phyloP scores from a whole-genome alignment of 2,888 invertebrate species.

The Drosophila tripunctata region DNA sequence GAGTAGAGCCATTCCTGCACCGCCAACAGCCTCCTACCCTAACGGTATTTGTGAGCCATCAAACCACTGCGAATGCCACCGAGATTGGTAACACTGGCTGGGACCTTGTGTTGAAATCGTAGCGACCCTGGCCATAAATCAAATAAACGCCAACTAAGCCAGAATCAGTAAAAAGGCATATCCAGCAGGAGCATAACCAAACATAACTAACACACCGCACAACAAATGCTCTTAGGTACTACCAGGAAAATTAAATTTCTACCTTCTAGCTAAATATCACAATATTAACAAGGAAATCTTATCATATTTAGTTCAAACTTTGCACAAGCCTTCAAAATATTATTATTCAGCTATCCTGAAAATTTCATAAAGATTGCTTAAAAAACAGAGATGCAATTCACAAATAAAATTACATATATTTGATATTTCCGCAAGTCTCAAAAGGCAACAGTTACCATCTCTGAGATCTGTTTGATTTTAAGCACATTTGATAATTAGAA shows the following conservation, averaged over 20 bases:
- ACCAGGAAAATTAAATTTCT: not conserved
- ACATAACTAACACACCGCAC: not conserved
- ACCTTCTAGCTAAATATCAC: not conserved
- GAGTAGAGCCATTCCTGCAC: no score
- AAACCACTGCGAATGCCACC: slow-evolving; percentile 10
- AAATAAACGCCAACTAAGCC: slow-evolving; percentile 76
- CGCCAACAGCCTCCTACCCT: not conserved
- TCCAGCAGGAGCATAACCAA: not conserved
- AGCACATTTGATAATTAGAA: no score
- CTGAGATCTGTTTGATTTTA: no score
- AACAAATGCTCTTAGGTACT: not conserved
- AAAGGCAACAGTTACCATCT: no score
- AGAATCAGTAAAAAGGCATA: slow-evolving; percentile 47
- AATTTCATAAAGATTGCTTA: no score
- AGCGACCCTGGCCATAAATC: slow-evolving; percentile 73
- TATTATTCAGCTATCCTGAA: no score
- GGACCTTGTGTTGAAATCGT: slow-evolving; percentile 45
- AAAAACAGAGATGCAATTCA: no score
- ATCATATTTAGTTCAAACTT: no score
- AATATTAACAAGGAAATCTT: no score
- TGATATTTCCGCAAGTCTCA: no score
- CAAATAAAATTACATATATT: no score
- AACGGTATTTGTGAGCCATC: not conserved
- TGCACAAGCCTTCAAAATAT: no score
- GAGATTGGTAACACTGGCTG: slow-evolving; percentile 38